Percentiles rank a stretch among this genome's conserved stretches.
Evolutionary conservation across 2,797 vertebrate species (phyloP).

Genomic region (Gila robusta): DNA sequence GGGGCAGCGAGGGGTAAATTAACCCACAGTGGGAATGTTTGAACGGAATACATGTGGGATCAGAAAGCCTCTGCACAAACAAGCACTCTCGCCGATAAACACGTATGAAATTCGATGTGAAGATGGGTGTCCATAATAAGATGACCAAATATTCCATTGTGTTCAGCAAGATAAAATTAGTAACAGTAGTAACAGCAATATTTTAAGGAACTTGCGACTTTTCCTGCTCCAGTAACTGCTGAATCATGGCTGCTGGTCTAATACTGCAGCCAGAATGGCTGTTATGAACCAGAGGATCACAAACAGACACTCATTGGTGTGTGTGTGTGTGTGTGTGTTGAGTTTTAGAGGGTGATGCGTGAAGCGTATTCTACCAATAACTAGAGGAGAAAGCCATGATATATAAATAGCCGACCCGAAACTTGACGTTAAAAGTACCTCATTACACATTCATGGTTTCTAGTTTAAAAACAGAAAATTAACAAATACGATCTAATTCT

Average conservation of each 20-base stretch:
- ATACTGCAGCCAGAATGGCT: slow-evolving; percentile 52
- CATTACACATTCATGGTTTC: neutral
- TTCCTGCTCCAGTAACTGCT: slow-evolving; percentile 50
- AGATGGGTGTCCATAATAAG: neutral
- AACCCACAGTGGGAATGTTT: slow-evolving; percentile 50
- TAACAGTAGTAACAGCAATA: slow-evolving; percentile 4
- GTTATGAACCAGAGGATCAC: slow-evolving; percentile 67
- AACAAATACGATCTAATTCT: neutral
- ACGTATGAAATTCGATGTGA: neutral
- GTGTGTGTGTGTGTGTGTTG: slow-evolving; percentile 41
- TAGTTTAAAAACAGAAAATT: neutral
- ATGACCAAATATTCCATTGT: slow-evolving; percentile 11
- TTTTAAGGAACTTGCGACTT: slow-evolving; percentile 35
- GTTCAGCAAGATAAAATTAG: slow-evolving; percentile 20
- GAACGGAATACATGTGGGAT: slow-evolving; percentile 10
- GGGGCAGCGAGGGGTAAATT: slow-evolving; percentile 47
- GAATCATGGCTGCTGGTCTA: slow-evolving; percentile 46
- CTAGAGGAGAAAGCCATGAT: neutral
- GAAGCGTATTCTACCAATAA: neutral
- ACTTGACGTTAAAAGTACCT: neutral
- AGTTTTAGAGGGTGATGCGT: slow-evolving; percentile 66
- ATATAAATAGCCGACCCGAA: neutral
- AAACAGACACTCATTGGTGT: slow-evolving; percentile 73
- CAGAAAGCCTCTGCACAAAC: slow-evolving; percentile 2
- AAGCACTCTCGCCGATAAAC: neutral